These are phyloP conservation scores for Zoanthus sansibaricus DNA, from an alignment of 92 coral and sea anemone genomes.

Conservation along the genomic window DNA sequence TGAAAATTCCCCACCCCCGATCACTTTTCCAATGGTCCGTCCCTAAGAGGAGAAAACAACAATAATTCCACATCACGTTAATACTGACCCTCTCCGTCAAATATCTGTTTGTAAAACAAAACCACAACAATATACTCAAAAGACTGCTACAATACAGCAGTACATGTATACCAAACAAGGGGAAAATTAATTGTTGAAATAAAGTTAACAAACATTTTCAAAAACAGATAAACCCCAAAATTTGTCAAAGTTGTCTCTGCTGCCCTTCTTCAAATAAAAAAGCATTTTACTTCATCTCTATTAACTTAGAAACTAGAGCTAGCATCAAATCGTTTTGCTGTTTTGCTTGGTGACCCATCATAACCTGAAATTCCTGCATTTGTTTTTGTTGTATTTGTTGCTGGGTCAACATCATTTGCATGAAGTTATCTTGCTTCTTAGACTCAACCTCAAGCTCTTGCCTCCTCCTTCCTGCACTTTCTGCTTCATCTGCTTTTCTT, in stretches of 20 bases:
- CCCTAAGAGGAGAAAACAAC: slow-evolving; percentile 23
- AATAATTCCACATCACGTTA: slow-evolving; percentile 11
- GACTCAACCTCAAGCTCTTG: slow-evolving; percentile 50
- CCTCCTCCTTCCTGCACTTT: slow-evolving; percentile 29
- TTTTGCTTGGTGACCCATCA: slow-evolving; percentile 33
- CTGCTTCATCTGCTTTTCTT: slow-evolving; percentile 38
- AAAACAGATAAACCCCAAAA: slow-evolving; percentile 2
- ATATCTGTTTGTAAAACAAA: slow-evolving; percentile 9
- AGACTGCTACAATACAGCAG: slow-evolving; percentile 23
- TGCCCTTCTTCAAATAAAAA: neutral
- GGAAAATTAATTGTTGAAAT: slow-evolving; percentile 7
- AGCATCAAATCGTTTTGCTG: slow-evolving; percentile 37
- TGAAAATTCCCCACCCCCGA: neutral
- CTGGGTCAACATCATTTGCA: slow-evolving; percentile 32
- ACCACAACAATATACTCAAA: slow-evolving; percentile 17
- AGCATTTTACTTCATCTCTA: slow-evolving; percentile 33
- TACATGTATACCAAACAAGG: slow-evolving; percentile 11
- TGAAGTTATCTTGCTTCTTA: slow-evolving; percentile 39
- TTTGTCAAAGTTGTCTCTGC: neutral
- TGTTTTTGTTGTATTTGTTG: slow-evolving; percentile 48
- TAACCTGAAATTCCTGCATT: slow-evolving; percentile 47
- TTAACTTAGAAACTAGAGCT: slow-evolving; percentile 49
- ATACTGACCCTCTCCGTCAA: slow-evolving; percentile 17
- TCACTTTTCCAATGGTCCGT: neutral
- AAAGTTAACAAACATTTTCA: neutral